Evolutionary conservation across 2,113 vertebrate genomes (phyloP).

Genomic region (Herpailurus yagouaroundi): DNA sequence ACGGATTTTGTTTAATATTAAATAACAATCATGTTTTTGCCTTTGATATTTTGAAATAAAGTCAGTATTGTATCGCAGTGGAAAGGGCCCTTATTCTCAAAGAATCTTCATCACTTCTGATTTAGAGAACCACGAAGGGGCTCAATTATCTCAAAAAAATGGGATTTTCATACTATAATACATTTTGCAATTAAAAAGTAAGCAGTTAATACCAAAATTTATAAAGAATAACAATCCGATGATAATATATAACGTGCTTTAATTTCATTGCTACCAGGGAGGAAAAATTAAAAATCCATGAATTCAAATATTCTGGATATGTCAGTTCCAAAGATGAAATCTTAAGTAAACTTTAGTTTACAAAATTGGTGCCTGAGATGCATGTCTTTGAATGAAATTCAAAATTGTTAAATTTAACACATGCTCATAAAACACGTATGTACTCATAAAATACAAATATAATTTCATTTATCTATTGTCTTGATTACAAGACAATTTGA

Average conservation of each 20-base stretch:
- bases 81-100: neutral
- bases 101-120: neutral
- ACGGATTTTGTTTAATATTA: neutral
- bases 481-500: neutral
- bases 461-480: neutral
- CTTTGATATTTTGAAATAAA: neutral
- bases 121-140: neutral
- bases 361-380: neutral
- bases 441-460: neutral
- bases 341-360: constrained; percentile 27
- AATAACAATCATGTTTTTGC: neutral
- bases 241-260: neutral
- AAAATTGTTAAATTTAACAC: neutral
- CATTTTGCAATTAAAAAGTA: neutral
- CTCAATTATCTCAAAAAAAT: neutral
- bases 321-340: neutral
- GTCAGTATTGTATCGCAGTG: neutral
- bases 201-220: neutral
- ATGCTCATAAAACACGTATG: neutral
- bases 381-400: neutral
- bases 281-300: neutral
- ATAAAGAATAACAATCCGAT: neutral
- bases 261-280: neutral
- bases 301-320: neutral
- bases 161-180: neutral